Conservation (phyloP, 1,140 invertebrate species). For the Stegodyphus dumicola region DNA sequence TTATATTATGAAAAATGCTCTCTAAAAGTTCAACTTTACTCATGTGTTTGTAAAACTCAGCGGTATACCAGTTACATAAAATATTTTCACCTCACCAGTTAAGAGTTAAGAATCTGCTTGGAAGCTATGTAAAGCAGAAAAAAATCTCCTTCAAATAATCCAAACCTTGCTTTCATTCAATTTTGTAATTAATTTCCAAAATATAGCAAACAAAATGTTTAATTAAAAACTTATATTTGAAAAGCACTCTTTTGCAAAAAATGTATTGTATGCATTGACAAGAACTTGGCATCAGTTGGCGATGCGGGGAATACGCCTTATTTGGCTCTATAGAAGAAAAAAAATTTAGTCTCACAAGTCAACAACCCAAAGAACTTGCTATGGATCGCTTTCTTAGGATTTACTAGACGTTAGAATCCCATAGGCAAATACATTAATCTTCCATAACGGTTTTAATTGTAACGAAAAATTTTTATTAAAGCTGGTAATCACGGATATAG, state of each 20-base stretch:
- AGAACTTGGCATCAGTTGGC: conserved; percentile 5
- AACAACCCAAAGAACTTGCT: conserved; percentile 1
- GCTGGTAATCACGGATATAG: conserved; percentile 7
- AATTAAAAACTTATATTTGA: too few relatives aligned
- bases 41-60: too few relatives aligned
- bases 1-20: too few relatives aligned
- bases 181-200: too few relatives aligned
- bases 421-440: conserved; percentile 58
- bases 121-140: too few relatives aligned
- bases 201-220: too few relatives aligned
- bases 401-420: conserved; percentile 18
- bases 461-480: conserved; percentile 58
- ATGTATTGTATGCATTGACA: not conserved
- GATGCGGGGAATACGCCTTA: not conserved
- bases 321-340: not conserved
- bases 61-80: too few relatives aligned
- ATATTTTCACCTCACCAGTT: too few relatives aligned
- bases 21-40: too few relatives aligned
- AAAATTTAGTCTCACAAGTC: not conserved
- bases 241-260: not conserved
- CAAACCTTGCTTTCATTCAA: too few relatives aligned
- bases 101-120: too few relatives aligned
- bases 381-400: not conserved
- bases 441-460: conserved; percentile 60
- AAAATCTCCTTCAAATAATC: too few relatives aligned